Conservation (phyloP, 2,888 invertebrate species). For the Cheilosia impressa region DNA sequence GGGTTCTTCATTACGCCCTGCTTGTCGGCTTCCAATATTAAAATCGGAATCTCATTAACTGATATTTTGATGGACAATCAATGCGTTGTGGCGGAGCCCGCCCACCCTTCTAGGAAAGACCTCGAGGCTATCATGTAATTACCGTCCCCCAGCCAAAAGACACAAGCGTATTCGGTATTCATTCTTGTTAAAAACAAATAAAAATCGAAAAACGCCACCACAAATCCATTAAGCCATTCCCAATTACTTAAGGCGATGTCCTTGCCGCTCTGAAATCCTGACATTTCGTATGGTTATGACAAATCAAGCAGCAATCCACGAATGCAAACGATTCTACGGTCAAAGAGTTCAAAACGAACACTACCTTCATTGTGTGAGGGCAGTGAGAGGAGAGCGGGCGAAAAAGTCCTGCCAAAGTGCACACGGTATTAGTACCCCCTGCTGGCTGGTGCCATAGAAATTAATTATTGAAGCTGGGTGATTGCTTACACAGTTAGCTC, state of each 20-base stretch:
- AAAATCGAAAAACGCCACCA: neutral
- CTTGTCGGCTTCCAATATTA: neutral
- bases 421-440: neutral
- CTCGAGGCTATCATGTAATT: slow-evolving; percentile 36
- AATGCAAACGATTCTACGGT: slow-evolving; percentile 27
- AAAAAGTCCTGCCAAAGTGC: slow-evolving; percentile 20
- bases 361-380: neutral
- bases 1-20: neutral
- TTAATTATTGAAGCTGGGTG: slow-evolving; percentile 55
- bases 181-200: neutral
- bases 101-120: neutral
- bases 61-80: slow-evolving; percentile 29
- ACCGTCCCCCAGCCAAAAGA: neutral
- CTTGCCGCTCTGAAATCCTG: slow-evolving; percentile 13
- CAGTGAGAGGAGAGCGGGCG: neutral
- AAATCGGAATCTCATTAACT: slow-evolving; percentile 52
- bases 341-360: slow-evolving; percentile 33
- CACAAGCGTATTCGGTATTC: neutral
- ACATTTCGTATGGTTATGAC: slow-evolving; percentile 9
- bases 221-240: slow-evolving; percentile 40
- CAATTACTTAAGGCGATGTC: slow-evolving; percentile 29
- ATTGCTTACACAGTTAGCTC: slow-evolving; percentile 39
- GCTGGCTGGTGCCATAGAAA: slow-evolving; percentile 41
- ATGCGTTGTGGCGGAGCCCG: neutral
- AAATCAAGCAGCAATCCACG: slow-evolving; percentile 13